Conservation (phyloP, 2,888 invertebrate species). For the Loripinus fragilis region DNA sequence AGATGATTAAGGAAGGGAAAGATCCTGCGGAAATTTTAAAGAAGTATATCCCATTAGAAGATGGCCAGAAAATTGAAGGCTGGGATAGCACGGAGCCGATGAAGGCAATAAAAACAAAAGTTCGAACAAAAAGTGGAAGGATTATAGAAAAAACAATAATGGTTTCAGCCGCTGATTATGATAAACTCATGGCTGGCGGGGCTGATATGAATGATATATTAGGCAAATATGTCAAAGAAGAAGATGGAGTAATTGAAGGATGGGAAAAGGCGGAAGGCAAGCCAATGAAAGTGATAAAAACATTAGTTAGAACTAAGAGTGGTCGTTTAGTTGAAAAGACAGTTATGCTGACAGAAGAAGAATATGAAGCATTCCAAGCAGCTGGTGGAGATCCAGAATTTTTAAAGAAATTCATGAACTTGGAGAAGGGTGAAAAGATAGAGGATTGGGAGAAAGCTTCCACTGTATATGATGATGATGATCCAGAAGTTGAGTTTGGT, state of each 20-base stretch:
- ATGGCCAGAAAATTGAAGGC: constrained; percentile 79
- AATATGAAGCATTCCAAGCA: constrained; percentile 77
- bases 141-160: constrained; percentile 82
- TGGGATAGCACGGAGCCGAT: constrained; percentile 81
- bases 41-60: constrained; percentile 79
- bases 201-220: constrained; percentile 78
- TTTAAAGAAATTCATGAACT: constrained; percentile 80
- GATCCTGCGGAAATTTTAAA: constrained; percentile 78
- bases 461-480: constrained; percentile 80
- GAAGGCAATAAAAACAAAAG: constrained; percentile 80
- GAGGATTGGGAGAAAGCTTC: constrained; percentile 83
- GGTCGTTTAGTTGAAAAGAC: constrained; percentile 81
- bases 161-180: constrained; percentile 81
- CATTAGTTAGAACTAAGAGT: constrained; percentile 81
- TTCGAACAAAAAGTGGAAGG: constrained; percentile 82
- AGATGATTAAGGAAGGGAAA: constrained; percentile 77
- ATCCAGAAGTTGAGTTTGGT: constrained; percentile 74
- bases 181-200: constrained; percentile 77
- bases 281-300: constrained; percentile 80
- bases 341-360: constrained; percentile 81
- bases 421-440: constrained; percentile 80
- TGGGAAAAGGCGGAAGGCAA: constrained; percentile 79
- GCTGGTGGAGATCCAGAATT: constrained; percentile 80
- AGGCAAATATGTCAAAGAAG: constrained; percentile 78
- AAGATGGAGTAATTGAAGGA: constrained; percentile 76